Evolutionary conservation across 2,113 vertebrate genomes (phyloP), one percentile per base, ranked within the genome.

Genomic region (Syrmaticus mikado): DNA sequence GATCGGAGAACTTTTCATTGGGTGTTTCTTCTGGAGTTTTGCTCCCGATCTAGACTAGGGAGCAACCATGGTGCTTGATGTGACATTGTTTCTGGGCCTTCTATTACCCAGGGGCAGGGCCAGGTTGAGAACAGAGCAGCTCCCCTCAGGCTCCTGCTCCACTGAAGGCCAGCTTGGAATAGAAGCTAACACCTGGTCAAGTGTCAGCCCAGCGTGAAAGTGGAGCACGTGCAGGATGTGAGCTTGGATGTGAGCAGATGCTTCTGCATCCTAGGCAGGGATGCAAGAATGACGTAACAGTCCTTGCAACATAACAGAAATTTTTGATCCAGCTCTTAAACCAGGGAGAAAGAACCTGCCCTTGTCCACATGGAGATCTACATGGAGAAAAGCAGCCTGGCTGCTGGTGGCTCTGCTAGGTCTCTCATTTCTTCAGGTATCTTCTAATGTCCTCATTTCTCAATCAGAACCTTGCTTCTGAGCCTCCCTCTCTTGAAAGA

Each of bases 291-390:
- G 32, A 45, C 25, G 50, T 57, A 81, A 48, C 32, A 81, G 22
- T 16, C 6, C 16, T 53, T 6, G 4, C 27, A 74, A 7, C 80
- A 5, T 8, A 61, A 76, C 0, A 38, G 9, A 34, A 2, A 6
- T 43, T n/a, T 70, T 83, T 80, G 22, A 28, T 74, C 3, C 10
- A 28, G 16, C 21, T 78, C 57, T 67, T 78, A 86, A 92, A 89
- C 7, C 16, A 72, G 34, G 10, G 4, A 78, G 7, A 82, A 3
- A 28, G 62, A 76, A 45, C 11, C 11, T 82, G 28, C 27, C 19
- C 7, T 34, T 12, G 19, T 30, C 19, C 7, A 38, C 8, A 65
- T 0, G 11, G 38, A 62, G 22, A 48, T 1, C 2, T 67, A 4
- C 22, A 38, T 38, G 38, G 38, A 53, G 22, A 76, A 91, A 73